A percentile compares a stretch with the other conserved stretches of the same genome.
Evolutionary conservation across 2,797 vertebrate species (phyloP).

Genomic region (Erethizon dorsatum): DNA sequence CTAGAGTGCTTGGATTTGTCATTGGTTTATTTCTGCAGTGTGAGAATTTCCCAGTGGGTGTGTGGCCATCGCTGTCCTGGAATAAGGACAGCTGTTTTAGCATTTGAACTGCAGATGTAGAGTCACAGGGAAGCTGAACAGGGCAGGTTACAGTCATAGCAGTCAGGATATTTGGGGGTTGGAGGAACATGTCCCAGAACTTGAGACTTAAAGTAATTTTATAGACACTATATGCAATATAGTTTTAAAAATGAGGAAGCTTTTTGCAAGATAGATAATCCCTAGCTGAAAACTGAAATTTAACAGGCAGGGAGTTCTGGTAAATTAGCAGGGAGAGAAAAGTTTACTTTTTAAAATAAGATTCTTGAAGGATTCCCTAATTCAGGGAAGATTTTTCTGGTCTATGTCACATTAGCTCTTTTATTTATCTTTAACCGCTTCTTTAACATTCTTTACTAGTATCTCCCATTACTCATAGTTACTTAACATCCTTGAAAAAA

Average conservation of each 20-base stretch:
- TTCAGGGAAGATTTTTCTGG: not conserved
- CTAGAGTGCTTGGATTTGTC: not conserved
- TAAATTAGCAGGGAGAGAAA: not conserved
- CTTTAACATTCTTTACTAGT: not conserved
- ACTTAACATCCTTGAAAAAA: not conserved
- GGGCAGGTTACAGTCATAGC: not conserved
- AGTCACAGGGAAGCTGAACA: not conserved
- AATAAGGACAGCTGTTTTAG: not conserved
- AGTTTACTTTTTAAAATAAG: not conserved
- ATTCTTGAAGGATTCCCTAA: not conserved
- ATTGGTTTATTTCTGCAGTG: slow-evolving; percentile 5
- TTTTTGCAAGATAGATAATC: slow-evolving; percentile 15
- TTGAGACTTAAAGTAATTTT: slow-evolving; percentile 14
- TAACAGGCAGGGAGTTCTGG: not conserved
- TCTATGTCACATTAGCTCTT: not conserved
- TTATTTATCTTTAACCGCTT: not conserved
- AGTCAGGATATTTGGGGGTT: not conserved
- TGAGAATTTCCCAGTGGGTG: not conserved
- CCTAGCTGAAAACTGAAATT: slow-evolving; percentile 18
- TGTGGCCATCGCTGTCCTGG: not conserved
- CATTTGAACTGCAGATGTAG: not conserved
- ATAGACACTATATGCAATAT: not conserved
- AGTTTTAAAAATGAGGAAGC: not conserved
- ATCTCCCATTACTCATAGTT: not conserved
- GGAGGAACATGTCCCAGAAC: not conserved